These are phyloP conservation scores for Temnothorax longispinosus DNA, from an alignment of 1,140 invertebrate genomes.

Conservation along the genomic window DNA sequence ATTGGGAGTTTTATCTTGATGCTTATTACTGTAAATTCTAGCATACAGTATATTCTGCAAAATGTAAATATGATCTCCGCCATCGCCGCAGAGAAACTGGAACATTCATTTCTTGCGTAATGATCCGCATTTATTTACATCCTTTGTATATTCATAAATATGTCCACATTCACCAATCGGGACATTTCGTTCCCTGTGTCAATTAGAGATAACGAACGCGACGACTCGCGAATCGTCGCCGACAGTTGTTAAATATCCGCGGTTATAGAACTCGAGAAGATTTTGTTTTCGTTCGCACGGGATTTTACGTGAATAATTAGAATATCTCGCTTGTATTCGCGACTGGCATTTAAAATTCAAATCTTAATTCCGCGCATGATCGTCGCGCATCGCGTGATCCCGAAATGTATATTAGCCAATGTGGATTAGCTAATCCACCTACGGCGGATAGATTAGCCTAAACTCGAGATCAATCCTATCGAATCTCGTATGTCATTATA, in stretches of 20 bases:
- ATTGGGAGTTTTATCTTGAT: background rate
- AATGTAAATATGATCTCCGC: constrained; percentile 42
- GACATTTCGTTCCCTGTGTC: constrained; percentile 2
- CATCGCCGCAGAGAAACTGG: constrained; percentile 4
- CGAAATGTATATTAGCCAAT: constrained; percentile 30
- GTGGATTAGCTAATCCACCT: constrained; percentile 1
- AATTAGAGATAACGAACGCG: constrained; percentile 53
- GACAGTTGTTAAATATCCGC: constrained; percentile 38
- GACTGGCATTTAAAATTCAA: constrained; percentile 28
- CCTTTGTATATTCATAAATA: constrained; percentile 57
- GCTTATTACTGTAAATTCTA: constrained; percentile 26
- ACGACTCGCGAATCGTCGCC: constrained; percentile 7
- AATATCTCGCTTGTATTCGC: background rate
- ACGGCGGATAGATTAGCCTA: constrained; percentile 19
- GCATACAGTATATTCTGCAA: background rate
- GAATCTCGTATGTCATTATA: constrained; percentile 47
- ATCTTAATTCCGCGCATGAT: constrained; percentile 34
- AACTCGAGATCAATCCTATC: constrained; percentile 44
- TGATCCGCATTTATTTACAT: constrained; percentile 54
- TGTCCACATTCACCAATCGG: background rate
- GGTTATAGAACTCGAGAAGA: background rate
- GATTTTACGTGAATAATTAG: constrained; percentile 11
- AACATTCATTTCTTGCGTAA: constrained; percentile 42
- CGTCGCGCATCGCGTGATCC: background rate
- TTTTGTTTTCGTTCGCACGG: background rate